phyloP scores from a whole-genome alignment of 2,888 invertebrate species.

The Danaus chrysippus region DNA sequence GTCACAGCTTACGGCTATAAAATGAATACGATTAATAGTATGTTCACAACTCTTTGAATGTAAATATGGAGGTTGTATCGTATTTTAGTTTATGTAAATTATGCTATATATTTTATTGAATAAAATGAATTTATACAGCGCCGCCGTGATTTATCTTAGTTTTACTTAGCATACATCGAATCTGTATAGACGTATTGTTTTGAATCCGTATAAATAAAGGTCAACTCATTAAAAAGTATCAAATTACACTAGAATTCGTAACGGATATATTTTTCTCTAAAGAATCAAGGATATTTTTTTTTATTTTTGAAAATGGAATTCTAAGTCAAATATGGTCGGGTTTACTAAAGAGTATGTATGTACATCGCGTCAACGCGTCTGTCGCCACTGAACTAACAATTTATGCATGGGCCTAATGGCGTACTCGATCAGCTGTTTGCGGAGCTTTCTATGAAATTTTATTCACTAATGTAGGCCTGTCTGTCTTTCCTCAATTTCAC shows the following conservation, averaged over 20 bases:
- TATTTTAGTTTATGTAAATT: slow-evolving; percentile 35
- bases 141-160: slow-evolving; percentile 9
- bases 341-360: slow-evolving; percentile 8
- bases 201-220: background rate
- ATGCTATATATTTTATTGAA: slow-evolving; percentile 26
- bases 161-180: no score
- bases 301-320: background rate
- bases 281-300: no score
- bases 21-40: slow-evolving; percentile 35
- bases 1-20: slow-evolving; percentile 28
- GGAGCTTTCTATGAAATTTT: slow-evolving; percentile 77
- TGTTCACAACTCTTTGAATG: slow-evolving; percentile 33
- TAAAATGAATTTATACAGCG: slow-evolving; percentile 24
- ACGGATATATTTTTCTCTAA: background rate
- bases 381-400: slow-evolving; percentile 72
- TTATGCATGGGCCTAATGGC: slow-evolving; percentile 76
- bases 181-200: no score
- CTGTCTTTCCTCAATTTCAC: slow-evolving; percentile 45
- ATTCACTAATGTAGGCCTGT: slow-evolving; percentile 63
- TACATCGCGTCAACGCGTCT: slow-evolving; percentile 27
- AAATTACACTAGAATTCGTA: background rate
- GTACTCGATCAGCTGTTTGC: slow-evolving; percentile 72
- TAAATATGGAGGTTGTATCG: slow-evolving; percentile 32
- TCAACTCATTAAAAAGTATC: background rate
- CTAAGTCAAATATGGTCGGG: slow-evolving; percentile 5